Percentiles rank a stretch among this genome's conserved stretches.
These are phyloP conservation scores for Hemiscyllium ocellatum DNA, from an alignment of 2,113 vertebrate genomes.

Conservation along the genomic window DNA sequence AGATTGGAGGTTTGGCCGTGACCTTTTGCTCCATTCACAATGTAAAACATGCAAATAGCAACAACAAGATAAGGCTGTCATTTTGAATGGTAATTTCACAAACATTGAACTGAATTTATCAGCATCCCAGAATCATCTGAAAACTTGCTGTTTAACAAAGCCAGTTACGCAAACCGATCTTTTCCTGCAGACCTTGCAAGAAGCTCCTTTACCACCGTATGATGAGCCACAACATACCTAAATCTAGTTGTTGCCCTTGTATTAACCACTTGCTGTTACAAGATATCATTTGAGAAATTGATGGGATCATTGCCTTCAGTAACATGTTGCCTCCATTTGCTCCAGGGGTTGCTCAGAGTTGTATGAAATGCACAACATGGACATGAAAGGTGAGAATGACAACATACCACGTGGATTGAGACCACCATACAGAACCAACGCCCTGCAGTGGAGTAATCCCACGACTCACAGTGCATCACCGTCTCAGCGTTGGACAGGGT, in stretches of 20 bases:
- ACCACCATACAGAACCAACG: conserved; percentile 62
- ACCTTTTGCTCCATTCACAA: background rate
- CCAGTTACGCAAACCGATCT: background rate
- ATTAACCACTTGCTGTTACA: background rate
- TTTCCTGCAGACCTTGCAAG: background rate
- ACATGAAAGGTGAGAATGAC: conserved; percentile 68
- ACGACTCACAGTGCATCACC: conserved; percentile 59
- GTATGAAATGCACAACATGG: conserved; percentile 70
- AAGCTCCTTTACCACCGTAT: too few relatives aligned
- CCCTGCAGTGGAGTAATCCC: conserved; percentile 79
- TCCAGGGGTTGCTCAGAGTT: conserved; percentile 81
- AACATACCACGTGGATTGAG: conserved; percentile 60
- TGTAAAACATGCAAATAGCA: background rate
- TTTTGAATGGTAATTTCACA: background rate
- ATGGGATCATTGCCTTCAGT: background rate
- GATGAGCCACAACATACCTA: background rate
- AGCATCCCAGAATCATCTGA: background rate
- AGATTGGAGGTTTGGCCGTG: background rate
- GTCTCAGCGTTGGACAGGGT: conserved; percentile 63
- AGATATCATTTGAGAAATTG: background rate
- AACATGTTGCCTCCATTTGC: conserved; percentile 37
- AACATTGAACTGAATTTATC: background rate
- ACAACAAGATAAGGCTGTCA: background rate
- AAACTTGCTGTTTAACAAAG: background rate
- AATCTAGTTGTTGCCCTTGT: background rate